A percentile compares a stretch with the other conserved stretches of the same genome.
Evolutionary conservation across 2,113 vertebrate species (phyloP).

Genomic region (Oophaga pumilio): DNA sequence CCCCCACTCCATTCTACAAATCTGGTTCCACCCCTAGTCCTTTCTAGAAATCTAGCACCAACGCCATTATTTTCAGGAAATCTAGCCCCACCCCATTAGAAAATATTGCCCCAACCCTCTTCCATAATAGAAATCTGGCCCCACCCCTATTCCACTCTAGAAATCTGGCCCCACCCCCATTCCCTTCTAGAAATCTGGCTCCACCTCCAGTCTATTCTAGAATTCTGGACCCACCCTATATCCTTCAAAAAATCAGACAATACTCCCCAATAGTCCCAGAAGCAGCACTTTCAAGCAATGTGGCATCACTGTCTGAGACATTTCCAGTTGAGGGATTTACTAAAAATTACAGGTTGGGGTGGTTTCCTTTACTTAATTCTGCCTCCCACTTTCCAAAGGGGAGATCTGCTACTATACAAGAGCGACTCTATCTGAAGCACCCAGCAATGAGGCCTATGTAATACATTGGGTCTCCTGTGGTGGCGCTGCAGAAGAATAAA

Average conservation of each 20-base stretch:
- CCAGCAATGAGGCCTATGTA: not conserved
- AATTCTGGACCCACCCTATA: not conserved
- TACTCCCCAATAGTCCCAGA: no score
- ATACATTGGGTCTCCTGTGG: not conserved
- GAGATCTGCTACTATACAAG: not conserved
- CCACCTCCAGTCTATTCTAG: not conserved
- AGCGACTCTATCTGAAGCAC: not conserved
- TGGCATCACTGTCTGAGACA: not conserved
- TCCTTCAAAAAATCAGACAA: not conserved
- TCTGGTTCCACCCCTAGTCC: not conserved
- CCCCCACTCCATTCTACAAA: not conserved
- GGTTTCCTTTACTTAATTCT: not conserved
- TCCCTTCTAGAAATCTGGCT: not conserved
- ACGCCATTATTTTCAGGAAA: no score
- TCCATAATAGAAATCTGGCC: not conserved
- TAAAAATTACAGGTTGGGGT: not conserved
- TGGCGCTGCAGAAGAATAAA: not conserved
- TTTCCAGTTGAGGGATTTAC: not conserved
- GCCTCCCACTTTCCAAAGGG: not conserved
- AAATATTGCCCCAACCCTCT: accelerated
- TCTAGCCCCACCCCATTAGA: no score
- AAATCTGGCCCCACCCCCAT: not conserved
- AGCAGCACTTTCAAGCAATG: no score
- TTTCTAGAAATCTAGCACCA: not conserved
- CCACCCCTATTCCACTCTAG: not conserved